These are phyloP conservation scores for Oceanodroma tethys DNA, from an alignment of 2,113 vertebrate genomes.

Conservation along the genomic window DNA sequence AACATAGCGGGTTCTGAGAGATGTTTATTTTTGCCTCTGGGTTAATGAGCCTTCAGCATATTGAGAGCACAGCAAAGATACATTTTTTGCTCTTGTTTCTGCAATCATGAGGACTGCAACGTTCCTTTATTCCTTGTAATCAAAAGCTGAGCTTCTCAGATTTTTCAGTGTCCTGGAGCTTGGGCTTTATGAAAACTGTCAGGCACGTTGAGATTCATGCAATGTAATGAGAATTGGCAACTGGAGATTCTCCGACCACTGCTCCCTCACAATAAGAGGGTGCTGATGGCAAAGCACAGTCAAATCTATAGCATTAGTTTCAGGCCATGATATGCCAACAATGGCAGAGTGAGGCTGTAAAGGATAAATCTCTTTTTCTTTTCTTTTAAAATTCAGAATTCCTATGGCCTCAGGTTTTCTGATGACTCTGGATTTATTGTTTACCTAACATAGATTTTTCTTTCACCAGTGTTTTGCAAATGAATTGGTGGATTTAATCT, in stretches of 20 bases:
- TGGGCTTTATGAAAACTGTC: slow-evolving; percentile 25
- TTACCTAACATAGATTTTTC: neutral
- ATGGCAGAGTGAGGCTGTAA: neutral
- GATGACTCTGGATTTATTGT: neutral
- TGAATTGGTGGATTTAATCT: neutral
- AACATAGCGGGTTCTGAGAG: neutral
- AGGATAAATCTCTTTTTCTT: neutral
- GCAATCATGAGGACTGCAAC: neutral
- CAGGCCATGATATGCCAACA: neutral
- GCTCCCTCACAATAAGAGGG: neutral
- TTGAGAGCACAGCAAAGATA: neutral
- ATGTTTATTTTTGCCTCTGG: slow-evolving; percentile 10
- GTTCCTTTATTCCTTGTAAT: neutral
- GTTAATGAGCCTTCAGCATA: neutral
- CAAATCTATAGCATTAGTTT: neutral
- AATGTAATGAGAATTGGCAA: neutral
- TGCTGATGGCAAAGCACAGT: neutral
- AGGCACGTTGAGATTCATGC: neutral
- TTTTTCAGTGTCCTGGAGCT: neutral
- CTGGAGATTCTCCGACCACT: neutral
- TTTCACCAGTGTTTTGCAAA: neutral
- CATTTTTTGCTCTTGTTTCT: neutral
- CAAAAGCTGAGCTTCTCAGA: slow-evolving; percentile 3
- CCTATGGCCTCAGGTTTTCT: neutral
- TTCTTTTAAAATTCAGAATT: neutral